Evolutionary conservation across 2,888 invertebrate genomes (phyloP).

Genomic region (Caenorhabditis virilis): DNA sequence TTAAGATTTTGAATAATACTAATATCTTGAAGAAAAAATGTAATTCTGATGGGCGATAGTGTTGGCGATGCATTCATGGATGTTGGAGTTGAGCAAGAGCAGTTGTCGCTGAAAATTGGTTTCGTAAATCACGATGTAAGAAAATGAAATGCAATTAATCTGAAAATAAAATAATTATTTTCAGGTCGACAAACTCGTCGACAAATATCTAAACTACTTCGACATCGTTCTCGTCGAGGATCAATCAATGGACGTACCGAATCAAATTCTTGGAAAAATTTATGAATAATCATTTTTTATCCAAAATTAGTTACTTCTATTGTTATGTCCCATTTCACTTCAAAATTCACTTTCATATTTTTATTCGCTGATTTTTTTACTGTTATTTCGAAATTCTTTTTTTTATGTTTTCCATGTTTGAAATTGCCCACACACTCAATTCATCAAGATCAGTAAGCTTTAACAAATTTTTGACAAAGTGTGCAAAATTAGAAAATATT

Average conservation of each 20-base stretch:
- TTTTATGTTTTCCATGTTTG: neutral
- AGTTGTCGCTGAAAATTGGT: slow-evolving; percentile 82
- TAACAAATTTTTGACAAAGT: too few relatives aligned
- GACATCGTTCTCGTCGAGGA: slow-evolving; percentile 90
- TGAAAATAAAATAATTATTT: slow-evolving; percentile 8
- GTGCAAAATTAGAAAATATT: too few relatives aligned
- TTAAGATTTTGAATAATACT: too few relatives aligned
- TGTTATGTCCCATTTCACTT: too few relatives aligned
- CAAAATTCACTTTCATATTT: too few relatives aligned
- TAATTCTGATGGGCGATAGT: slow-evolving; percentile 88
- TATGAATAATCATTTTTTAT: slow-evolving; percentile 5
- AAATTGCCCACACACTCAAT: neutral
- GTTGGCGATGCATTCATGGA: slow-evolving; percentile 91
- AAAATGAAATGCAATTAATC: slow-evolving; percentile 1
- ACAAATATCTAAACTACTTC: slow-evolving; percentile 71
- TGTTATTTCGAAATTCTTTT: too few relatives aligned
- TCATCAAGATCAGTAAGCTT: too few relatives aligned
- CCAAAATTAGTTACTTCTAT: too few relatives aligned
- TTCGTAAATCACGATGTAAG: slow-evolving; percentile 77
- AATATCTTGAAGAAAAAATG: slow-evolving; percentile 81
- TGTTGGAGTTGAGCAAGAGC: slow-evolving; percentile 77
- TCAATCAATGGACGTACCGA: slow-evolving; percentile 74
- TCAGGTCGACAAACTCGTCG: slow-evolving; percentile 33
- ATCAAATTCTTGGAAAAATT: slow-evolving; percentile 29
- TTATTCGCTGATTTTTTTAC: too few relatives aligned